Percentiles rank a stretch among this genome's conserved stretches.
Conservation (phyloP, 2,888 invertebrate species). For the Perdita meconis region DNA sequence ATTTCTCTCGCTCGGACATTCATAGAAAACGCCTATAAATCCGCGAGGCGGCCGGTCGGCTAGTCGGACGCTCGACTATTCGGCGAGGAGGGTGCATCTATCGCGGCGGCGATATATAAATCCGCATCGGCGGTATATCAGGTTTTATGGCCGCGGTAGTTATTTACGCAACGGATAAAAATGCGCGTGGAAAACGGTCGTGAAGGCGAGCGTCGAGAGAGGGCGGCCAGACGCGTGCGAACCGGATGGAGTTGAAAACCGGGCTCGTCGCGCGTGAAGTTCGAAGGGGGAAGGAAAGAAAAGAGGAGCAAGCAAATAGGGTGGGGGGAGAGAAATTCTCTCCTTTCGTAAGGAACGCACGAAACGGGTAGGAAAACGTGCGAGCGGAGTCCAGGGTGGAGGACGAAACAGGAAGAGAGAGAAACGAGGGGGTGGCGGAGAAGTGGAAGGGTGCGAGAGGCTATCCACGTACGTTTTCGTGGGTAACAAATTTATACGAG, state of each 20-base stretch:
- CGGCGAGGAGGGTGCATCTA: constrained; percentile 66
- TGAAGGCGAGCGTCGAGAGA: constrained; percentile 70
- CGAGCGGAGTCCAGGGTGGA: neutral
- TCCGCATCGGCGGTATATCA: constrained; percentile 77
- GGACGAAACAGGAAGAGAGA: constrained; percentile 14
- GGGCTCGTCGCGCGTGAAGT: constrained; percentile 32
- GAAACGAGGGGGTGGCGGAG: constrained; percentile 24
- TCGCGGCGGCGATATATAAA: constrained; percentile 77
- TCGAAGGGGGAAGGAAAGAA: constrained; percentile 30
- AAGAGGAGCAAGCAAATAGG: constrained; percentile 5
- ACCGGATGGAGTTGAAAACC: constrained; percentile 51
- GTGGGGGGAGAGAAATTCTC: constrained; percentile 9
- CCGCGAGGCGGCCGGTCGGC: constrained; percentile 42
- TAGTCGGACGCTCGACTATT: constrained; percentile 45
- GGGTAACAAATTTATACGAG: constrained; percentile 82
- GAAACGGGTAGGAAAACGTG: neutral
- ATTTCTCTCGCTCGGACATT: constrained; percentile 36
- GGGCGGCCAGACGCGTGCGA: constrained; percentile 39
- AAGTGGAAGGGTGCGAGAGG: constrained; percentile 41
- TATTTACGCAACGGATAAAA: constrained; percentile 79
- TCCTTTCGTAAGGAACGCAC: constrained; percentile 15
- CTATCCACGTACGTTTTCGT: constrained; percentile 77
- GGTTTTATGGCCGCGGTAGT: constrained; percentile 78
- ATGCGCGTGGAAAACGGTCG: constrained; percentile 76
- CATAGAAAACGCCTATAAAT: constrained; percentile 65